Percentiles rank a stretch among this genome's conserved stretches.
Evolutionary conservation across 2,113 vertebrate species (phyloP).

Genomic region (Microtus pennsylvanicus): DNA sequence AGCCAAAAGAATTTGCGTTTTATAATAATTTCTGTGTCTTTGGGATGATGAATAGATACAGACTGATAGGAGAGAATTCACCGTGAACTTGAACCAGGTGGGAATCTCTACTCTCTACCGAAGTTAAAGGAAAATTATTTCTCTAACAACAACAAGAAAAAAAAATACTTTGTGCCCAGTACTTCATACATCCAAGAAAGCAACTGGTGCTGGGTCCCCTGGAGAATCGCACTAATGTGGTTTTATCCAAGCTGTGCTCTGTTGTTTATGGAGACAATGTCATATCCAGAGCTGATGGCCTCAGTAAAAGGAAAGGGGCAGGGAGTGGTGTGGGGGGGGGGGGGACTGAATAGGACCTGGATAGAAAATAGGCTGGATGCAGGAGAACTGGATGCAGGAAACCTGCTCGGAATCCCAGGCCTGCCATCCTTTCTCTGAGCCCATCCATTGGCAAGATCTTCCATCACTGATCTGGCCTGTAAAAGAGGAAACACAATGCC

Average conservation of each 20-base stretch:
- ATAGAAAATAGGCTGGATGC: not conserved
- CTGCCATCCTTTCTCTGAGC: not conserved
- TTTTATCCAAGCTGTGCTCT: not conserved
- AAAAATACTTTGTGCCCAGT: not conserved
- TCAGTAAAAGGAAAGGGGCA: not conserved
- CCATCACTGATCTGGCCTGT: not conserved
- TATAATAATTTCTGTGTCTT: not conserved
- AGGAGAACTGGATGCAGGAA: not conserved
- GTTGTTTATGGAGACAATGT: not conserved
- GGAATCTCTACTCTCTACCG: not conserved
- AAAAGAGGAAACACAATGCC: slow-evolving; percentile 54
- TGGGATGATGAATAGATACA: not conserved
- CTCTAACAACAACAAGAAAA: not conserved
- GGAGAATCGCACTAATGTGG: not conserved
- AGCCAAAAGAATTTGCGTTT: not conserved
- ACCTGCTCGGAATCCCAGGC: not conserved
- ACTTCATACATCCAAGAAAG: not conserved
- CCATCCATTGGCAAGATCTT: not conserved
- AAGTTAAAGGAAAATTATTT: not conserved
- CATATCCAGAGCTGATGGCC: not conserved
- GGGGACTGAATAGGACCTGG: not conserved
- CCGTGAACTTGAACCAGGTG: not conserved
- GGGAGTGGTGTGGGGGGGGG: not conserved
- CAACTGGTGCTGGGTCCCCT: not conserved
- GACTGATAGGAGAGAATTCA: not conserved